Conservation (phyloP, 2,113 vertebrate genomes). For the Noturus placidus region DNA sequence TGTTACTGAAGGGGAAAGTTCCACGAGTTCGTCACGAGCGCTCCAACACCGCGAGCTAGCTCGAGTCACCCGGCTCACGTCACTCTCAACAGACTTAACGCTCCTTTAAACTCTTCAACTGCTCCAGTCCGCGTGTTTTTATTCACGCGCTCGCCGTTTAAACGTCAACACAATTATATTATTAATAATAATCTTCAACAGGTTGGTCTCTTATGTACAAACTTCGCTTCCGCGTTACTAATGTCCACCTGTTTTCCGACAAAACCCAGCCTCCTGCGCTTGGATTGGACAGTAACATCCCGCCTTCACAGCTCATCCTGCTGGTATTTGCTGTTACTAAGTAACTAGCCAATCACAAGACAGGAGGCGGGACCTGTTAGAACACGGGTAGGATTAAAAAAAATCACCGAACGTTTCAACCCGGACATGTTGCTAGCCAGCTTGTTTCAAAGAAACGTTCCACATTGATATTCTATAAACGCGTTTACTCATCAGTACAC, state of each 20-base stretch:
- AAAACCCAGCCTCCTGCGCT: background rate
- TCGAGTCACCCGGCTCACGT: background rate
- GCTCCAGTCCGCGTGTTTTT: background rate
- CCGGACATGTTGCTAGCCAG: conserved; percentile 40
- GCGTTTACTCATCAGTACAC: background rate
- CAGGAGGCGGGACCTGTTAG: background rate
- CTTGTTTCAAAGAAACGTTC: conserved; percentile 7
- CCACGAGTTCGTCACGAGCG: rapidly evolving
- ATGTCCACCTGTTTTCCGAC: conserved; percentile 9
- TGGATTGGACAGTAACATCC: background rate
- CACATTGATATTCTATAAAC: background rate
- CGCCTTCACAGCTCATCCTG: background rate
- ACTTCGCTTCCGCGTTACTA: conserved; percentile 31
- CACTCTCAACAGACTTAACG: background rate
- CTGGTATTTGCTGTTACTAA: background rate
- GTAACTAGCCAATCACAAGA: background rate
- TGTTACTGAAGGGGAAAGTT: background rate
- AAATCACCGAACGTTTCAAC: background rate
- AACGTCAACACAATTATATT: background rate
- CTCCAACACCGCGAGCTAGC: no score
- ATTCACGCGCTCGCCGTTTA: background rate
- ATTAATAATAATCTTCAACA: background rate
- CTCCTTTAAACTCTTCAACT: background rate
- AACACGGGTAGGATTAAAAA: conserved; percentile 5
- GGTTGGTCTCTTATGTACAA: background rate